phyloP scores from a whole-genome alignment of 2,797 vertebrate genomes.

The Parauchenoglanis ngamensis region DNA sequence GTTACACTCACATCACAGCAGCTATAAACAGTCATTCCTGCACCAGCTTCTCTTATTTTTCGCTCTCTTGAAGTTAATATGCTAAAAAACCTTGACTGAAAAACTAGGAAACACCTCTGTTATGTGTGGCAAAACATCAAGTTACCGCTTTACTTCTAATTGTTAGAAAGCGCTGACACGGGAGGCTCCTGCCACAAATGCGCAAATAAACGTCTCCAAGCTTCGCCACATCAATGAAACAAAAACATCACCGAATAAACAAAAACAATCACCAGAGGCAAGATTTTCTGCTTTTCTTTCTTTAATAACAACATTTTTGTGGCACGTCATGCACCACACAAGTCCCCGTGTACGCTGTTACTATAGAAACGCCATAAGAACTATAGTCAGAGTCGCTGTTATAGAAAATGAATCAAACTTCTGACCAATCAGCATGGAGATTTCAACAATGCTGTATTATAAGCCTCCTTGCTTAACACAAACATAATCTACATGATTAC shows the following conservation, averaged over 20 bases:
- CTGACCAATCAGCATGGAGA: not conserved
- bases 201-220: too few species aligned
- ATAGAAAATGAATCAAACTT: not conserved
- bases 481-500: too few species aligned
- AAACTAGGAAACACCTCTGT: not conserved
- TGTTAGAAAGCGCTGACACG: not conserved
- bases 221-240: not conserved
- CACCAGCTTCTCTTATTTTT: not conserved
- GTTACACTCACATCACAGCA: not conserved
- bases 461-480: not conserved
- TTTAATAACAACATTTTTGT: not conserved
- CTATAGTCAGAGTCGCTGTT: not conserved
- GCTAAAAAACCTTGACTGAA: not conserved
- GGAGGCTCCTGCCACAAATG: not conserved
- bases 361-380: not conserved
- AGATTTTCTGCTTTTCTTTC: not conserved
- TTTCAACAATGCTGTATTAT: not conserved
- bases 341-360: not conserved
- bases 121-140: too few species aligned
- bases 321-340: not conserved
- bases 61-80: not conserved
- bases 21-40: not conserved
- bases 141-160: not conserved
- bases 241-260: not conserved
- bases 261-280: not conserved